Conservation (phyloP, 2,888 invertebrate genomes). For the Lepidonotus clava region DNA sequence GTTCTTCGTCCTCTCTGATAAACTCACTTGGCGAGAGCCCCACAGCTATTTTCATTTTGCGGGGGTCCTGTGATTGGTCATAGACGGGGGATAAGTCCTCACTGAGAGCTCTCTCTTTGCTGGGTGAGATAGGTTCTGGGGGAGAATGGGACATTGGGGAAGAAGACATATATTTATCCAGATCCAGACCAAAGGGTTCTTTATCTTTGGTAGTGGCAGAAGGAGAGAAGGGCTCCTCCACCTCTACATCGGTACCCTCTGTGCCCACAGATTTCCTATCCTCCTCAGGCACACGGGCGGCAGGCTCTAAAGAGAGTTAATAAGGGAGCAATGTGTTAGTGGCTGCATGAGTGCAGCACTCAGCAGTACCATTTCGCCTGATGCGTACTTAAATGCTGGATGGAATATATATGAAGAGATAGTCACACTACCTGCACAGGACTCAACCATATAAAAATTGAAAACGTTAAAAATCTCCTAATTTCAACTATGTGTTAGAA, state of each 20-base stretch:
- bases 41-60: constrained; percentile 71
- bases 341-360: constrained; percentile 7
- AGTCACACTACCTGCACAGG: constrained; percentile 39
- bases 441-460: constrained; percentile 10
- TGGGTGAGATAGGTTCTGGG: constrained; percentile 69
- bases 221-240: constrained; percentile 76
- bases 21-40: constrained; percentile 77
- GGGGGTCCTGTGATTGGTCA: constrained; percentile 64
- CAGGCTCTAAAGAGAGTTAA: constrained; percentile 53
- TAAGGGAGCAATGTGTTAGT: constrained; percentile 53
- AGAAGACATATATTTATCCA: constrained; percentile 67
- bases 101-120: constrained; percentile 64
- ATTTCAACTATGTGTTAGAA: neutral
- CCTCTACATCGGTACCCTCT: constrained; percentile 77
- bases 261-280: constrained; percentile 68
- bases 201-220: constrained; percentile 70
- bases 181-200: constrained; percentile 78
- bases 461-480: neutral
- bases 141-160: constrained; percentile 71
- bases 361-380: constrained; percentile 19
- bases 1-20: constrained; percentile 58
- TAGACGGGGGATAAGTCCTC: constrained; percentile 72
- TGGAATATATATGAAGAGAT: too few species aligned
- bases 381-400: neutral
- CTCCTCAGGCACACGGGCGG: constrained; percentile 53